Evolutionary conservation across 2,888 invertebrate species (phyloP), one percentile per base, ranked within the genome.

Genomic region (Choreutis nemorana): DNA sequence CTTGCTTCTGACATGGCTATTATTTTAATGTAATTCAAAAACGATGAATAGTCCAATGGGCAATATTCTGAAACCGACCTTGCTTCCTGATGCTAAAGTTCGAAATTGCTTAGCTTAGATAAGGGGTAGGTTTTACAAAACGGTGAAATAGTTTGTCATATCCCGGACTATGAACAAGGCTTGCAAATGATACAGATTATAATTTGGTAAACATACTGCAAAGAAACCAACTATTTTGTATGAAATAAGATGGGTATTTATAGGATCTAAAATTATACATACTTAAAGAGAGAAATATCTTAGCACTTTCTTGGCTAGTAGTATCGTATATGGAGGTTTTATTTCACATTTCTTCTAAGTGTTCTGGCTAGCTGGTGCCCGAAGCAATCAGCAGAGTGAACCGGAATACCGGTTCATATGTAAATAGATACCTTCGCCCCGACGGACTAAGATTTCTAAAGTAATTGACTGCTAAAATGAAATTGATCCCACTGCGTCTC

Each of bases 1-100:
- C 46, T 45, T 72, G 72, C 60, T 68, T 64, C 58, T 72, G 72
- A 73, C 71, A 65, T 59, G 61, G 62, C 70, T 56, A 67, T 75
- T 75, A 73, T 67, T 64, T 56, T 46, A 42, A 35, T 33, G 27
- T 36, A 37, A 40, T 26, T 29, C 26, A 31, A 29, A 42, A 58
- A 54, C 30, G 50, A 31, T 33, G n/a, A 44, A 57, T 42, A 55
- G 37, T 4, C 4, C 0, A 0, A 12, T 8, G 15, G 2, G 4
- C 0, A 6, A n/a, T n/a, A n/a, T n/a, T n/a, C n/a, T n/a, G n/a
- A n/a, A n/a, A n/a, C n/a, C n/a, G n/a, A n/a, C n/a, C n/a, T n/a
- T n/a, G n/a, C n/a, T n/a, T n/a, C n/a, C n/a, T n/a, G n/a, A n/a
- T n/a, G n/a, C n/a, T 31, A 47, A 45, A 29, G 32, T 44, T 37